Base-by-base conservation (phyloP, 1,140 invertebrate species). In the Scylla paramamosain region DNA sequence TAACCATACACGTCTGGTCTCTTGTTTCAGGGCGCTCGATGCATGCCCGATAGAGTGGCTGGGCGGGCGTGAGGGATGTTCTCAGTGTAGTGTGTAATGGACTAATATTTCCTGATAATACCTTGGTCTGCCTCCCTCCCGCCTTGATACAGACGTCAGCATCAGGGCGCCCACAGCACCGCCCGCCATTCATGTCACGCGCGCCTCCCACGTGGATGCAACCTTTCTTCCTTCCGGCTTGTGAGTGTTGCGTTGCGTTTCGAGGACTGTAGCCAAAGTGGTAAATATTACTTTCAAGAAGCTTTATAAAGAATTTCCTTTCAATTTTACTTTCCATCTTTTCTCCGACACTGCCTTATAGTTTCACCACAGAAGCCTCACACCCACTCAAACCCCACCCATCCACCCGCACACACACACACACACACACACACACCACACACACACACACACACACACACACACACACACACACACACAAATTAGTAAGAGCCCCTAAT, bases 81-180 rank as follows among this genome's bases (percentile, higher is more conserved):
- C 39, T 25, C 87, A 89, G 25, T 89, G 87, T 45, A 45, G 87
- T 28, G n/a, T 89, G n/a, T 89, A 89, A 89, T 89, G 87, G 87
- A 28, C 31, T 89, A 89, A 89, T 89, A 89, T 89, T 89, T 89
- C 39, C 87, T 89, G 39, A 89, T 89, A 89, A 89, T 89, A 48
- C 87, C 67, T n/a, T 20, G 20, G 67, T n/a, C 67, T n/a, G 67
- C 67, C 67, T 77, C 67, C 25, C 67, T n/a, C 67, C 67, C 67
- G 20, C 67, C 67, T 77, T 77, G 67, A 77, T 77, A 77, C 67
- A 77, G 67, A 77, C 67, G 67, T 77, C 67, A 77, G 20, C 67
- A 77, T 25, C n/a, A 77, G 67, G n/a, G n/a, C n/a, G 25, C 0
- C 67, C 20, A 12, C 52, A n/a, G 10, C n/a, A 20, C 6, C 20